These are phyloP conservation scores for Patella ulyssiponensis DNA, from an alignment of 2,888 invertebrate species.

Conservation along the genomic window DNA sequence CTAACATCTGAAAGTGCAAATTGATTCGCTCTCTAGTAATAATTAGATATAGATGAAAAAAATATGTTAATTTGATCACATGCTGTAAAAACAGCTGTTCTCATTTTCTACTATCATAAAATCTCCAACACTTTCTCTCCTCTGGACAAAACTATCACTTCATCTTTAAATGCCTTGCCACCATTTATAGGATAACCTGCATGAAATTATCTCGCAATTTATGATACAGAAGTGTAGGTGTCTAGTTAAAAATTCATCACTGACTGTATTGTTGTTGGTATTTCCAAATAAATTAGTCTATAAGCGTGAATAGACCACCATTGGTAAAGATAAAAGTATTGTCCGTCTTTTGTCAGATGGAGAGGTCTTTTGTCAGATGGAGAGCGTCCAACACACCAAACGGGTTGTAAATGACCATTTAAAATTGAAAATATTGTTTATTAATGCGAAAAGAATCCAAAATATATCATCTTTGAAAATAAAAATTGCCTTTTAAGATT, in stretches of 20 bases:
- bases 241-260: slow-evolving; percentile 2
- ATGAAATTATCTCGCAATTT: slow-evolving; percentile 1
- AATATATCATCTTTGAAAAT: too few species aligned
- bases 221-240: neutral
- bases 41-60: neutral
- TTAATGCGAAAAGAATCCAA: neutral
- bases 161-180: neutral
- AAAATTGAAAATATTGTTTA: neutral
- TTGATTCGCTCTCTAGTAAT: too few species aligned
- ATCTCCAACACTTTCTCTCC: slow-evolving; percentile 3
- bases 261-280: too few species aligned
- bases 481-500: too few species aligned
- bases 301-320: neutral
- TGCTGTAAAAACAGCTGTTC: slow-evolving; percentile 10
- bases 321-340: slow-evolving; percentile 2
- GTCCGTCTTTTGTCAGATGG: slow-evolving; percentile 5
- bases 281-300: neutral
- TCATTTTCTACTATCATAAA: slow-evolving; percentile 1
- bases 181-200: slow-evolving; percentile 1
- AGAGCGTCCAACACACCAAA: neutral
- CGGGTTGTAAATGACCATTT: slow-evolving; percentile 5
- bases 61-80: neutral
- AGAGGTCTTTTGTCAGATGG: neutral
- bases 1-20: too few species aligned
- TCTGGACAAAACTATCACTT: neutral